Evolutionary conservation across 1,140 invertebrate genomes (phyloP), one percentile per base, ranked within the genome.

Genomic region (Hyles vespertilio): DNA sequence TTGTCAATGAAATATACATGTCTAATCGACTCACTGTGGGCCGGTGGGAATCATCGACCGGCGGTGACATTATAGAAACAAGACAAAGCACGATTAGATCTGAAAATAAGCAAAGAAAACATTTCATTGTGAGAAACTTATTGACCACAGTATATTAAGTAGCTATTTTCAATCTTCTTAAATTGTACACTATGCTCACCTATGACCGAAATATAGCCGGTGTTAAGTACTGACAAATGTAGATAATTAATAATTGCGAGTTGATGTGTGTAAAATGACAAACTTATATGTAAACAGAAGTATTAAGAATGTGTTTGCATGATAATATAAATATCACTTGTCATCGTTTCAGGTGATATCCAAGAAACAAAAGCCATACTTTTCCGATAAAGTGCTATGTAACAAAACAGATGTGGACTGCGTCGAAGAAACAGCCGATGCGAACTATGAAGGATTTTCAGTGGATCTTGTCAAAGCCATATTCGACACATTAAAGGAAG

Each of bases 381-480:
- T 88, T 56, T 74, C 60, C 9, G 69, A 78, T 4, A 81, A 78
- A 70, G 51, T 73, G 36, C 69, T 72, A 61, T 86, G 80, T 58
- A 55, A 62, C 12, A 69, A 70, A 51, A 69, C 64, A 12, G 70
- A 73, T 22, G 45, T 66, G 22, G 62, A 58, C 5, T 80, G 75
- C 59, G 67, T 69, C 10, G 77, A 85, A 49, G 76, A 83, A 53
- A 60, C 74, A 34, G 72, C 70, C 32, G 73, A 93, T 67, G 91
- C 90, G 32, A 89, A 91, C 40, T 96, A 91, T 64, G 94, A 96
- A 84, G 96, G 96, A 0, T 96, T 95, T 75, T 92, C 93, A 3
- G 91, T 96, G 33, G 95, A 97, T 83, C 85, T 97, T 0, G 94
- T 97, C 34, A 84, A 92, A 5, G 89, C 92, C 59, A 92, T 96